A percentile compares a stretch with the other conserved stretches of the same genome.
phyloP scores from a whole-genome alignment of 2,888 invertebrate species.

The Lacanobia oleracea region DNA sequence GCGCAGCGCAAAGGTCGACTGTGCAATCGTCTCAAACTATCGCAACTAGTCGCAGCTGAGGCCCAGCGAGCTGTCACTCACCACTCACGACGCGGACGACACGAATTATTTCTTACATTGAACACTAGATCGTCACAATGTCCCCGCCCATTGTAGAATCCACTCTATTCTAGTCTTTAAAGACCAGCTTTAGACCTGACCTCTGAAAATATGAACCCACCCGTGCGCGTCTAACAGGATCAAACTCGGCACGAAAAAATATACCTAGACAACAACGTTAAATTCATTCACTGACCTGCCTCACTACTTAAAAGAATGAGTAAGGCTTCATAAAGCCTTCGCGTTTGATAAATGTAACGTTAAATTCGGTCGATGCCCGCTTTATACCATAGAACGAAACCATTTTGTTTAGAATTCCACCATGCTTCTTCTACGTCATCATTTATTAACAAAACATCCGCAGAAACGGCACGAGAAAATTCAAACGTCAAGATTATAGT shows the following conservation, averaged over 20 bases:
- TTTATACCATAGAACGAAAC: constrained; percentile 31
- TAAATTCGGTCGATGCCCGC: constrained; percentile 49
- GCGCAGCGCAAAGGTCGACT: constrained; percentile 79
- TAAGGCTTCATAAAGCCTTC: constrained; percentile 62
- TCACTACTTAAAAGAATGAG: constrained; percentile 51
- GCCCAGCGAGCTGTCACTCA: constrained; percentile 71
- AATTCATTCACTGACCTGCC: constrained; percentile 57
- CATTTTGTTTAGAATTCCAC: constrained; percentile 55
- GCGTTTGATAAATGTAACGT: constrained; percentile 39
- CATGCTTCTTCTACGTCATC: constrained; percentile 50
- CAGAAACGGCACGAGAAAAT: constrained; percentile 42
- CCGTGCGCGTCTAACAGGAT: constrained; percentile 54
- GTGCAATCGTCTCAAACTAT: constrained; percentile 71
- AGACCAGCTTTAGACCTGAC: constrained; percentile 7
- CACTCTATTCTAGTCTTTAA: constrained; percentile 24
- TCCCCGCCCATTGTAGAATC: constrained; percentile 26
- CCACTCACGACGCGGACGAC: constrained; percentile 61
- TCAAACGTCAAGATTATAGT: constrained; percentile 34
- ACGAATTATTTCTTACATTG: constrained; percentile 64
- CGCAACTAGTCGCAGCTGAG: constrained; percentile 60
- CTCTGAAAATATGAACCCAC: constrained; percentile 46
- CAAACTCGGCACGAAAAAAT: constrained; percentile 46
- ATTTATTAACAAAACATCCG: constrained; percentile 53
- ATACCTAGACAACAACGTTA: constrained; percentile 36
- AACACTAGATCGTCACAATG: constrained; percentile 58